Evolutionary conservation across 92 coral and sea anemone species (phyloP).

Genomic region (Palythoa grandiflora): DNA sequence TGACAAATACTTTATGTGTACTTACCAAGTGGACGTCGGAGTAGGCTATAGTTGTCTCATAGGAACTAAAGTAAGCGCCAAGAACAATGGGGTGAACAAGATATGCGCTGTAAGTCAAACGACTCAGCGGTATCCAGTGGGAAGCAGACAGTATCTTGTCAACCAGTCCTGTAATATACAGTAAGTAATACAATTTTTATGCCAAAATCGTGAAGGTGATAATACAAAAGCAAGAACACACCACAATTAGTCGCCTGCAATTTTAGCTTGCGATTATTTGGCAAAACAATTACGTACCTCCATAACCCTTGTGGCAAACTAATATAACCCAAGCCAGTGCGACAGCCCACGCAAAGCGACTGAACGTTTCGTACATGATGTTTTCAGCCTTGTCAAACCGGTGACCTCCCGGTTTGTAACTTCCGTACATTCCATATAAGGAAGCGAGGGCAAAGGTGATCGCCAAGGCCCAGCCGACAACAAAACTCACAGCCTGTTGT

Average conservation of each 20-base stretch:
- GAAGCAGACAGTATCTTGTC: conserved; percentile 47
- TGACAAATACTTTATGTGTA: not conserved
- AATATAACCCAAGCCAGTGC: conserved; percentile 88
- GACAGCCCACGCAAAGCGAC: conserved; percentile 82
- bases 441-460: conserved; percentile 59
- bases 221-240: too few relatives aligned
- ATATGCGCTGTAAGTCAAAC: conserved; percentile 62
- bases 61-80: conserved; percentile 38
- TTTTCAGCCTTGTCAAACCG: conserved; percentile 76
- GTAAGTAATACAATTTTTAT: not conserved
- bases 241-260: not conserved
- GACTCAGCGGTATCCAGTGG: conserved; percentile 65
- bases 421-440: conserved; percentile 73
- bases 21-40: conserved; percentile 50
- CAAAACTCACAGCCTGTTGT: conserved; percentile 4
- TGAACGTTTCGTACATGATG: conserved; percentile 75
- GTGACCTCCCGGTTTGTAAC: conserved; percentile 32
- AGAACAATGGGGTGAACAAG: conserved; percentile 58
- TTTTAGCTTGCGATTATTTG: not conserved
- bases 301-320: conserved; percentile 77
- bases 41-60: conserved; percentile 44
- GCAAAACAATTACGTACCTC: conserved; percentile 57
- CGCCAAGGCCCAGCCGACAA: conserved; percentile 82
- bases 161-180: conserved; percentile 41
- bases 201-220: not conserved